Conservation (phyloP, 2,888 invertebrate species). For the Cantharis lateralis region DNA sequence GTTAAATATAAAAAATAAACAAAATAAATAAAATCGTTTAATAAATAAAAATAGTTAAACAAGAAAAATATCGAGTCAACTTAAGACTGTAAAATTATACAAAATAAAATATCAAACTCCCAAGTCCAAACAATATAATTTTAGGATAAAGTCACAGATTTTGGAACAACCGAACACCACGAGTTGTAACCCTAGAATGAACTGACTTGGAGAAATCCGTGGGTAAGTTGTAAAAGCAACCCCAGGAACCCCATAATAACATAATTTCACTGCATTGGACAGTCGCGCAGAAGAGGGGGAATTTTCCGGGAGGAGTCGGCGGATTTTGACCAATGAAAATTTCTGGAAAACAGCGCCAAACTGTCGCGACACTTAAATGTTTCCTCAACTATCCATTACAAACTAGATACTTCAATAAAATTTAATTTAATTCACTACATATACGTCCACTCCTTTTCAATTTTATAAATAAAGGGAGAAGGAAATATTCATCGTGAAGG, state of each 20-base stretch:
- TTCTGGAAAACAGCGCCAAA: constrained; percentile 50
- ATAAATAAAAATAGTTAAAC: not conserved
- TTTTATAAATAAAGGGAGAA: not conserved
- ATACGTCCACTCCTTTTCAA: constrained; percentile 6
- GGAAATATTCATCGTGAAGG: not conserved
- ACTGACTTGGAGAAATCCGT: constrained; percentile 35
- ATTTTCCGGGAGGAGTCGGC: constrained; percentile 32
- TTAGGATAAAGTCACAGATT: constrained; percentile 11
- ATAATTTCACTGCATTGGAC: constrained; percentile 19
- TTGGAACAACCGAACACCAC: constrained; percentile 37
- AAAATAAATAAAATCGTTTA: not conserved
- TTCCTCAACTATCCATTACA: constrained; percentile 48
- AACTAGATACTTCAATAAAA: constrained; percentile 43
- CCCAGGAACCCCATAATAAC: constrained; percentile 33
- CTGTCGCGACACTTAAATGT: constrained; percentile 55
- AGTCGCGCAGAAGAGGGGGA: constrained; percentile 34
- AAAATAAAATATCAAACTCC: not conserved
- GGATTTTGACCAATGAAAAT: constrained; percentile 37
- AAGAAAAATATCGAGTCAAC: not conserved
- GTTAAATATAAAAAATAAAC: not conserved
- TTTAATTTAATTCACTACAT: constrained; percentile 46
- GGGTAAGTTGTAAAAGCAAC: constrained; percentile 38
- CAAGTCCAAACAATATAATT: not conserved
- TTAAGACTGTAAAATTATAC: not conserved
- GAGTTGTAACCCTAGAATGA: constrained; percentile 41